Conservation (phyloP, 2,113 vertebrate species). For the Budorcas taxicolor region DNA sequence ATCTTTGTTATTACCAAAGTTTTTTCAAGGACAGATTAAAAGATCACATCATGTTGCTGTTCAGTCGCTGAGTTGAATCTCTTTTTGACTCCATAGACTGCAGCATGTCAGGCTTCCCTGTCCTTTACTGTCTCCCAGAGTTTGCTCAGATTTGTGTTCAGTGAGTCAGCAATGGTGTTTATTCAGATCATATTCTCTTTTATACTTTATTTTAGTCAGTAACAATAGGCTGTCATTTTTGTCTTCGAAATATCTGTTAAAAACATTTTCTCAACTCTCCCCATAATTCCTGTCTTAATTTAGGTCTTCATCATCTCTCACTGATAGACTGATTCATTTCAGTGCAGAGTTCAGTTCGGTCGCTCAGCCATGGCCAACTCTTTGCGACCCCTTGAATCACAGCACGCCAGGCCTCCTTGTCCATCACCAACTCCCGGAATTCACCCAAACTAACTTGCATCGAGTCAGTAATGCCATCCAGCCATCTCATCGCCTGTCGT, state of each 20-base stretch:
- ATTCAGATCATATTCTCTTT: background rate
- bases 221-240: background rate
- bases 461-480: too few relatives aligned
- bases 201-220: background rate
- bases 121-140: background rate
- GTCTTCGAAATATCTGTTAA: background rate
- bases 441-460: too few relatives aligned
- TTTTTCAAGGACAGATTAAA: background rate
- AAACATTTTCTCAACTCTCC: background rate
- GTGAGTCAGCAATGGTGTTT: background rate
- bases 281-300: background rate
- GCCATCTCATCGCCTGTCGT: rapidly evolving
- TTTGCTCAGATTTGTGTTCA: background rate
- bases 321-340: background rate
- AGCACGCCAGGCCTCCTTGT: too few relatives aligned
- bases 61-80: background rate
- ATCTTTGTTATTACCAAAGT: background rate
- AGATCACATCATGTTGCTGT: background rate
- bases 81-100: background rate
- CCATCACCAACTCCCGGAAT: too few relatives aligned
- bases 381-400: too few relatives aligned
- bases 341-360: too few relatives aligned
- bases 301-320: background rate
- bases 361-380: rapidly evolving
- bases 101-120: background rate